phyloP scores from a whole-genome alignment of 2,888 invertebrate genomes.

The Drosophila dives region DNA sequence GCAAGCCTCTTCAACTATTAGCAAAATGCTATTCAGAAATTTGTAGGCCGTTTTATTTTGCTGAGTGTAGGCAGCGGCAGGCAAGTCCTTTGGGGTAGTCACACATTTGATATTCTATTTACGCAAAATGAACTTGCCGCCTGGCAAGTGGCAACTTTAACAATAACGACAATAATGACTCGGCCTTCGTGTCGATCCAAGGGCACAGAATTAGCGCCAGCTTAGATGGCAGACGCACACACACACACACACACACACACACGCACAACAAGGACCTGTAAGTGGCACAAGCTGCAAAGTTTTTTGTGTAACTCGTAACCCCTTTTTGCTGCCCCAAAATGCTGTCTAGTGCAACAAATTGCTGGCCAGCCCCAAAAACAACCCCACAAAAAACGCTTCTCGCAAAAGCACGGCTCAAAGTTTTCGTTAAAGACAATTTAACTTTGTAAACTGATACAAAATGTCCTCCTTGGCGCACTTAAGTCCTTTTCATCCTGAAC shows the following conservation, averaged over 20 bases:
- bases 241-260: conserved; percentile 5
- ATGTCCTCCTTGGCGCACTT: conserved; percentile 73
- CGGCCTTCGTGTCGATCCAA: conserved; percentile 19
- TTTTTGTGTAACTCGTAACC: conserved; percentile 51
- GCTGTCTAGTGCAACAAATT: conserved; percentile 61
- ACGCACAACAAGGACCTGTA: conserved; percentile 37
- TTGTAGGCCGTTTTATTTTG: neutral
- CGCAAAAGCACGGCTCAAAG: conserved; percentile 52
- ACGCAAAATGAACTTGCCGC: conserved; percentile 67
- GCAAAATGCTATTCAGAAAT: too few relatives aligned
- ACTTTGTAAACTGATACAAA: conserved; percentile 80
- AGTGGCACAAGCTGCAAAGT: conserved; percentile 53
- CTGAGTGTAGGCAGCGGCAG: neutral
- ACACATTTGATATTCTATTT: conserved; percentile 77
- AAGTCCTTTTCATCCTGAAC: conserved; percentile 60
- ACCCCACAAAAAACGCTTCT: neutral
- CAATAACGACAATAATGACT: conserved; percentile 75
- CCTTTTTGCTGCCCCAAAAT: conserved; percentile 36
- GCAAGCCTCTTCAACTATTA: too few relatives aligned
- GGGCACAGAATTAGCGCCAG: conserved; percentile 39
- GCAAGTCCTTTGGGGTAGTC: conserved; percentile 30
- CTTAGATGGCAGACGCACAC: conserved; percentile 17
- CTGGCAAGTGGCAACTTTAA: conserved; percentile 45
- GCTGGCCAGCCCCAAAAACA: conserved; percentile 32
- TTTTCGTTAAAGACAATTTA: conserved; percentile 80